phyloP scores from a whole-genome alignment of 2,113 vertebrate genomes.

The Micromys minutus region DNA sequence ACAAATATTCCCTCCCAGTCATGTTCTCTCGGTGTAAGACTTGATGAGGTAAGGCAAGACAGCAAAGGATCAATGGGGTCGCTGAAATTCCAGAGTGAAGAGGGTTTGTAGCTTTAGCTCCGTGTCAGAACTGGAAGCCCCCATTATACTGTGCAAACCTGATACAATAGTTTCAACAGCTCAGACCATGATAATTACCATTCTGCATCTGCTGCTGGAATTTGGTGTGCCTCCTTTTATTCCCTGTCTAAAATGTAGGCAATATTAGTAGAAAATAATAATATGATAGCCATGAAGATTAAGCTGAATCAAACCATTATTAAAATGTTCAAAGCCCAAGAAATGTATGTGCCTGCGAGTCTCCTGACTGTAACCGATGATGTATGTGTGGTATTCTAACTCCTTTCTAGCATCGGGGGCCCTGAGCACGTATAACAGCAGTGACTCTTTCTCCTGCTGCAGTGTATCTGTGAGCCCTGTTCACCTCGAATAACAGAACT shows the following conservation, averaged over 20 bases:
- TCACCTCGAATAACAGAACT: background rate
- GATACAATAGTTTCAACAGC: background rate
- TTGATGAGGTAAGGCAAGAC: background rate
- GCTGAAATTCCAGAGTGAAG: background rate
- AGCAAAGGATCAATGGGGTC: background rate
- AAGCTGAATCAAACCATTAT: background rate
- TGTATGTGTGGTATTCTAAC: fast-evolving
- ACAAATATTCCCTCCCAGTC: background rate
- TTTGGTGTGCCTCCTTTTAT: background rate
- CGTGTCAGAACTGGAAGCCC: conserved; percentile 48
- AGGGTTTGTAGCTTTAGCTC: background rate
- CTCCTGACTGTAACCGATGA: background rate
- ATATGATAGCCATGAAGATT: background rate
- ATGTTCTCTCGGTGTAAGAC: background rate
- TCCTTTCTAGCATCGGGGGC: background rate
- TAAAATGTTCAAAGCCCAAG: background rate
- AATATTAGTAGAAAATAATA: background rate
- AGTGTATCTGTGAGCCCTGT: background rate
- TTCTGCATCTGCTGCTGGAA: background rate
- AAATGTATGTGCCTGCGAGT: background rate
- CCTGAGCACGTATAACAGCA: background rate
- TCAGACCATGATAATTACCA: conserved; percentile 15
- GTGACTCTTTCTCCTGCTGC: background rate
- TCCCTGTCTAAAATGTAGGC: background rate
- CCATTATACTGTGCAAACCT: background rate